A percentile compares a stretch with the other conserved stretches of the same genome.
phyloP scores from a whole-genome alignment of 2,797 vertebrate species.

The Morelia viridis region DNA sequence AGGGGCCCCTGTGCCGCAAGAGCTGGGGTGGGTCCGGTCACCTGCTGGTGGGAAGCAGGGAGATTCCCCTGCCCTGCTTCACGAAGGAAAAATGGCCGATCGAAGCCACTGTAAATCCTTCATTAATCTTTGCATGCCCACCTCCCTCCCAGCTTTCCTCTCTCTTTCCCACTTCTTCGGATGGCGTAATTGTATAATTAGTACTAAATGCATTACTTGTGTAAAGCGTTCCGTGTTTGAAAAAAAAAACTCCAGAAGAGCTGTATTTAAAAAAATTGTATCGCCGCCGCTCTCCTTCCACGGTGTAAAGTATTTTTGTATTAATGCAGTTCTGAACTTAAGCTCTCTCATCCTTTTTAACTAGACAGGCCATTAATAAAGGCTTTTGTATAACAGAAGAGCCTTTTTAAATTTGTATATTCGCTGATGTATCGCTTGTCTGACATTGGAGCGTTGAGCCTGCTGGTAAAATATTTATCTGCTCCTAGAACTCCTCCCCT shows the following conservation, averaged over 20 bases:
- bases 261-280: constrained; percentile 63
- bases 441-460: constrained; percentile 54
- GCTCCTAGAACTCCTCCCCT: constrained; percentile 50
- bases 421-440: constrained; percentile 61
- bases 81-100: neutral
- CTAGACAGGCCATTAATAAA: constrained; percentile 76
- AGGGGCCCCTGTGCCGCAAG: neutral
- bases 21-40: neutral
- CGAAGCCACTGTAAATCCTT: neutral
- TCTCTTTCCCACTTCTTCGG: constrained; percentile 19
- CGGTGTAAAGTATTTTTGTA: constrained; percentile 27
- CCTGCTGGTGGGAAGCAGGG: neutral
- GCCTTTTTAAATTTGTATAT: constrained; percentile 68
- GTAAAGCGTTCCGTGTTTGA: constrained; percentile 44
- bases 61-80: too few relatives aligned
- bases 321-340: constrained; percentile 68
- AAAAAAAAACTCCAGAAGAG: constrained; percentile 62
- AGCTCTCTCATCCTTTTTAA: constrained; percentile 67
- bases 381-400: constrained; percentile 40
- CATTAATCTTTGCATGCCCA: neutral
- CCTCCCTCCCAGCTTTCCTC: constrained; percentile 24
- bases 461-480: constrained; percentile 72
- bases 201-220: constrained; percentile 57
- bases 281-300: constrained; percentile 53
- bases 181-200: constrained; percentile 70